Base-by-base conservation (phyloP, 2,113 vertebrate species). In the Mesoclemmys tuberculata region DNA sequence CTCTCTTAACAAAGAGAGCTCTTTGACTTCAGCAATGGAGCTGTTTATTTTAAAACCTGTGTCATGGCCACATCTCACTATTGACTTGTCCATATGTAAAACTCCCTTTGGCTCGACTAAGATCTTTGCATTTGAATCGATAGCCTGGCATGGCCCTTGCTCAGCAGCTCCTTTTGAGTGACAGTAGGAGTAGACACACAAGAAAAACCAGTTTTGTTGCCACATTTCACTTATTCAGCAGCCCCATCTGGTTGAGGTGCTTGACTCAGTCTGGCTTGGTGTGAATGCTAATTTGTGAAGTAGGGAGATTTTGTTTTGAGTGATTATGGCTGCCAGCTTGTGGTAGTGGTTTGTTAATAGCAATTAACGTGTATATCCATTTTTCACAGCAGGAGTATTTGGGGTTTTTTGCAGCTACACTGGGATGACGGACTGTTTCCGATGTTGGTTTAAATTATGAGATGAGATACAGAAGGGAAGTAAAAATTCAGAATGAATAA, bases 281-380 rank as follows among this genome's bases (percentile, higher is more conserved):
- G 88, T 87, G 91, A 89, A 84, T 44, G 87, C 14, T 31, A 41
- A 96, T 89, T 91, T 91, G 80, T 38, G 19, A 92, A 91, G n/a
- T 2, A 2, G 2, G 51, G 85, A 83, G 12, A 44, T 71, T 64
- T 61, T 82, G 75, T 77, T 91, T 74, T 81, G 86, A 91, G 44
- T 35, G n/a, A 79, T 92, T 85, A 27, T 44, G n/a, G 35, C 41
- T 92, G 86, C 54, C 92, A 96, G 88, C 93, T 93, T 86, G 80
- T 93, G 80, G 55, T 81, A 87, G 84, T 74, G 83, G 54, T 81
- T 56, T 0, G 0, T 74, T 82, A 38, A 92, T 92, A 49, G 89
- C 80, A 64, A 54, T 29, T 68, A 12, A 2, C 49, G 38, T 64
- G 75, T 58, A 75, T 21, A 58, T 82, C 54, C 61, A 13, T 4